A percentile compares a stretch with the other conserved stretches of the same genome.
Conservation (phyloP, 23 tunicate genomes). For the Aplidium turbinatum region DNA sequence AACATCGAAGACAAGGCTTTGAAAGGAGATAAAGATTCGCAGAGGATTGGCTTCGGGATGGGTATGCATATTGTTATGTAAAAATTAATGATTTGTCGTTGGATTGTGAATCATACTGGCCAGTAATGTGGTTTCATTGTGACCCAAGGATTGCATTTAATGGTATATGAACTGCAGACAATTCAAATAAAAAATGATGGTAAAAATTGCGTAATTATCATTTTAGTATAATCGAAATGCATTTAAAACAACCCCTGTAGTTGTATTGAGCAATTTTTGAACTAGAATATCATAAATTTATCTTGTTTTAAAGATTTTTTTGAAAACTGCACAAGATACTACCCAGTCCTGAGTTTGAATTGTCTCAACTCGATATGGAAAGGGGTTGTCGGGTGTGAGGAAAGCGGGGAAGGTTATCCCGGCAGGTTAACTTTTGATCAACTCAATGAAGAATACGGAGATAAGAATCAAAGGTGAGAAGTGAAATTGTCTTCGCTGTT, state of each 20-base stretch:
- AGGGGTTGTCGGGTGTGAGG: background rate
- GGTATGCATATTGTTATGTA: slow-evolving; percentile 5
- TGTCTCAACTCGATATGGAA: slow-evolving; percentile 19
- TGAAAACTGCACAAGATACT: slow-evolving; percentile 4
- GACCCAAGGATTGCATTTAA: too few relatives aligned
- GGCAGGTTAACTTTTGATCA: background rate
- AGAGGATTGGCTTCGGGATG: slow-evolving; percentile 17
- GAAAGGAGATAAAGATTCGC: background rate
- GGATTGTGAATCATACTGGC: background rate
- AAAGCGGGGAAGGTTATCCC: slow-evolving; percentile 3
- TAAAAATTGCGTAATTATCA: too few relatives aligned
- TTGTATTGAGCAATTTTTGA: too few relatives aligned
- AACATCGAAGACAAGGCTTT: background rate
- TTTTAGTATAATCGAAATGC: too few relatives aligned
- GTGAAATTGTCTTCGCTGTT: too few relatives aligned
- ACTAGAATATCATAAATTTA: too few relatives aligned
- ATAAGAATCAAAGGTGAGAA: slow-evolving; percentile 18
- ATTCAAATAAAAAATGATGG: too few relatives aligned
- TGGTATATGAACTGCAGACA: too few relatives aligned
- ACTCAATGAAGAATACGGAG: background rate
- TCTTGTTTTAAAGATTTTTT: too few relatives aligned
- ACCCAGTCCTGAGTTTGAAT: background rate
- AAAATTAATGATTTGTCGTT: background rate
- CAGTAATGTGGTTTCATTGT: too few relatives aligned
- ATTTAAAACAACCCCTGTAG: too few relatives aligned